Conservation (phyloP, 2,113 vertebrate species). For the Ciconia maguari region DNA sequence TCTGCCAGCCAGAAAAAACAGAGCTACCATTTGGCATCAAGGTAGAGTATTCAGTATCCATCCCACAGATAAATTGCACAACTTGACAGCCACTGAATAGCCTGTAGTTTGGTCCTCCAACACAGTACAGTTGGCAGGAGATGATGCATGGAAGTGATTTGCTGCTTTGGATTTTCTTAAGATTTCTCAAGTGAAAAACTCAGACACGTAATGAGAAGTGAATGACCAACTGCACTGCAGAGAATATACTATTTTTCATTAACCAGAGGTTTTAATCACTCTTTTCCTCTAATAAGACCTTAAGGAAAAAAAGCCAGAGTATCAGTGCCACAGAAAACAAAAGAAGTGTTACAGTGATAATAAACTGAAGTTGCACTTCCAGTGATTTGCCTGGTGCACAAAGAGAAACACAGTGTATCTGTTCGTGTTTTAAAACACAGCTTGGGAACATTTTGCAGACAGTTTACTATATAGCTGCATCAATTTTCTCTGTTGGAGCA, state of each 20-base stretch:
- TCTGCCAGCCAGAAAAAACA: neutral
- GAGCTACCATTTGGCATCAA: neutral
- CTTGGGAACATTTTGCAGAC: neutral
- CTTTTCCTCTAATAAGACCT: neutral
- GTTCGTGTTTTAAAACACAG: neutral
- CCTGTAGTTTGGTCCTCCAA: neutral
- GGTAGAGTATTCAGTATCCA: neutral
- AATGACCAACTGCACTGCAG: neutral
- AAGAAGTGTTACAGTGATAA: neutral
- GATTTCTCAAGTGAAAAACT: neutral
- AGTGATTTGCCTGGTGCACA: neutral
- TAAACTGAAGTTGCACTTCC: neutral
- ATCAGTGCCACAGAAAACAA: neutral
- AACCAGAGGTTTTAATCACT: neutral
- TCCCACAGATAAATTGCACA: neutral
- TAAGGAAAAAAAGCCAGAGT: neutral
- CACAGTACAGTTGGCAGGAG: neutral
- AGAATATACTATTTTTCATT: neutral
- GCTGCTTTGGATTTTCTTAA: neutral
- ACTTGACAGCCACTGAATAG: neutral
- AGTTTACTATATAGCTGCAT: neutral
- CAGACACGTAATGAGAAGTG: fast-evolving
- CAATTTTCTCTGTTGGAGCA: neutral
- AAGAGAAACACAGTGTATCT: neutral
- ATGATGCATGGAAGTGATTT: neutral